phyloP scores from a whole-genome alignment of 2,888 invertebrate genomes.

The Heliconius cydno region DNA sequence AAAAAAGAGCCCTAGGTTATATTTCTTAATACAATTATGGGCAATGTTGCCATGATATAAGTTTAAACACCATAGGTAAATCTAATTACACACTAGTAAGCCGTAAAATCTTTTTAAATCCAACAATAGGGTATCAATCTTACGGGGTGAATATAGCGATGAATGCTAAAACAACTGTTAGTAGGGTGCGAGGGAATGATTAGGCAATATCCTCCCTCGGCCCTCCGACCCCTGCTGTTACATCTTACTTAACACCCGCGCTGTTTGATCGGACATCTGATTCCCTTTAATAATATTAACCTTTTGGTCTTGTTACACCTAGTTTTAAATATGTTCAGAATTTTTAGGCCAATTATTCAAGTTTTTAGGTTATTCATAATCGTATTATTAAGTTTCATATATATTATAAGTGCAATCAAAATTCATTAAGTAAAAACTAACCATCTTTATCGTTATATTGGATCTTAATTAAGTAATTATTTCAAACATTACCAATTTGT shows the following conservation, averaged over 20 bases:
- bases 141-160: constrained; percentile 68
- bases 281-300: constrained; percentile 64
- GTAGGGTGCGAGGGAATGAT: constrained; percentile 81
- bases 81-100: constrained; percentile 43
- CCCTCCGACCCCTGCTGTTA: constrained; percentile 72
- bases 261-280: constrained; percentile 74
- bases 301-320: constrained; percentile 46
- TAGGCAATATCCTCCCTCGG: constrained; percentile 81
- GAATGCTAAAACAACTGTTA: constrained; percentile 82
- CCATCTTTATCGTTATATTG: neutral
- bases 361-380: neutral
- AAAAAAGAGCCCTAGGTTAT: neutral
- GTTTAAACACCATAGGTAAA: constrained; percentile 23
- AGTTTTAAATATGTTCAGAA: neutral
- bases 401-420: neutral
- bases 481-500: no score
- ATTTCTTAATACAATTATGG: neutral
- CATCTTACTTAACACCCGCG: constrained; percentile 77
- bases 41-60: constrained; percentile 2
- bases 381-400: neutral
- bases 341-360: neutral
- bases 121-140: constrained; percentile 75
- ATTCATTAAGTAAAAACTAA: neutral
- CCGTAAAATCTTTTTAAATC: constrained; percentile 58
- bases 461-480: neutral